Base-by-base conservation (phyloP, 2,797 vertebrate species). In the Sus cebifrons region DNA sequence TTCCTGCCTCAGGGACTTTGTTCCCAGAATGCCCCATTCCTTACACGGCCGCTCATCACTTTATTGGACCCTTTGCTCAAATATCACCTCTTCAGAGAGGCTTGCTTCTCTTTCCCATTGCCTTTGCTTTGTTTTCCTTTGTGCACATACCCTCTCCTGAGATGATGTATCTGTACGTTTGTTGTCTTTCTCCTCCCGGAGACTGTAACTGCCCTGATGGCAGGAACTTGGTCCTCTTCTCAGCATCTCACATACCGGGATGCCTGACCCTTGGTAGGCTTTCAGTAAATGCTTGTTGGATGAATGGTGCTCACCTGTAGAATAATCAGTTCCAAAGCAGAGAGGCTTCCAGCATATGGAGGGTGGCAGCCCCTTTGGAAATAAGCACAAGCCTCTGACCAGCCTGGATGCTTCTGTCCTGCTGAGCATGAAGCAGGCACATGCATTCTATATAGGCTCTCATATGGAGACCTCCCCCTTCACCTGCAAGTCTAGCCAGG, bases 191-290 rank as follows among this genome's bases (percentile, higher is more conserved):
- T 89, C 29, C n/a, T 64, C 11, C 27, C 27, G 25, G 18, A 65
- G 49, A 81, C 6, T 17, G 6, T 52, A 20, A 27, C 65, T 44
- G 12, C 70, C 25, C 5, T 11, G 56, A 70, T 21, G 68, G 13
- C n/a, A 74, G 78, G 82, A n/a, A 20, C 54, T 62, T 56, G n/a
- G 40, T 85, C 77, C 54, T 93, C 3, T 90, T 92, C 71, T 71
- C 13, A 0, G 25, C 18, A 21, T 78, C 68, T 64, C 21, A 1
- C n/a, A 11, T 71, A 36, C 67, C n/a, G 1, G 16, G 68, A 36
- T 52, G 6, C 6, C 95, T 81, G 93, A 65, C 32, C 54, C 14
- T 23, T 44, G 65, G 23, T 1, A 3, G 62, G 1, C 65, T 92
- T 95, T 71, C 44, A 82, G 29, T 52, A 90, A 70, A 27, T 18